Conservation (phyloP, 2,113 vertebrate species). For the Istiophorus platypterus region DNA sequence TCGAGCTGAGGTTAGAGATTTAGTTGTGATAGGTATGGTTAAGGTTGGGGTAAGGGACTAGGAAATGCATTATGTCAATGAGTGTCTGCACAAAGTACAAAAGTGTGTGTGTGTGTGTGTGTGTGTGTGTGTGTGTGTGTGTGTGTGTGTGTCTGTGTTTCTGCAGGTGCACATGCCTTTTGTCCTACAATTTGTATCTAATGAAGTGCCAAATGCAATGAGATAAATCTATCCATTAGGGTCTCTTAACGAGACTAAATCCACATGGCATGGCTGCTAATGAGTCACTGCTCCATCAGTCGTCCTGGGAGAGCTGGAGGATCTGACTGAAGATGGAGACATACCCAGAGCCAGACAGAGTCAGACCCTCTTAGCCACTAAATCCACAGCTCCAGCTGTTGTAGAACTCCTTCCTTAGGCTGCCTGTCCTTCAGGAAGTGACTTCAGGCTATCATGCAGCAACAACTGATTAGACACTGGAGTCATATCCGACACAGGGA, state of each 20-base stretch:
- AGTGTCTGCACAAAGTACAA: no score
- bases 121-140: neutral
- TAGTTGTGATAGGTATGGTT: no score
- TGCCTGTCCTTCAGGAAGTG: slow-evolving; percentile 50
- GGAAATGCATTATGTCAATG: no score
- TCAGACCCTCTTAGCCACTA: slow-evolving; percentile 58
- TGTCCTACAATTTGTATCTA: slow-evolving; percentile 59
- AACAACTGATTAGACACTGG: slow-evolving; percentile 36
- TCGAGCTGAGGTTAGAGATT: no score
- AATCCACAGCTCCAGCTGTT: slow-evolving; percentile 77
- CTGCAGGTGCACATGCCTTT: slow-evolving; percentile 38
- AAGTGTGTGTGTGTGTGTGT: no score
- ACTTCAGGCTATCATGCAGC: slow-evolving; percentile 58
- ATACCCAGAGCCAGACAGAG: slow-evolving; percentile 53
- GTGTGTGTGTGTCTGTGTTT: slow-evolving; percentile 18
- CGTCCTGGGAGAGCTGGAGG: slow-evolving; percentile 66
- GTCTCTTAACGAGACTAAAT: slow-evolving; percentile 80
- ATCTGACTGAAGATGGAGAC: slow-evolving; percentile 53
- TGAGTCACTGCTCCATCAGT: slow-evolving; percentile 75
- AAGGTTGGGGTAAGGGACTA: no score
- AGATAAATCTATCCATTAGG: slow-evolving; percentile 83
- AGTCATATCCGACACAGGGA: slow-evolving; percentile 54
- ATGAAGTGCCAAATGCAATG: slow-evolving; percentile 78
- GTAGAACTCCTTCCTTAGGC: slow-evolving; percentile 59
- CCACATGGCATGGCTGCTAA: slow-evolving; percentile 77